Percentiles rank a stretch among this genome's conserved stretches.
Conservation (phyloP, 2,113 vertebrate genomes). For the Puntigrus tetrazona region DNA sequence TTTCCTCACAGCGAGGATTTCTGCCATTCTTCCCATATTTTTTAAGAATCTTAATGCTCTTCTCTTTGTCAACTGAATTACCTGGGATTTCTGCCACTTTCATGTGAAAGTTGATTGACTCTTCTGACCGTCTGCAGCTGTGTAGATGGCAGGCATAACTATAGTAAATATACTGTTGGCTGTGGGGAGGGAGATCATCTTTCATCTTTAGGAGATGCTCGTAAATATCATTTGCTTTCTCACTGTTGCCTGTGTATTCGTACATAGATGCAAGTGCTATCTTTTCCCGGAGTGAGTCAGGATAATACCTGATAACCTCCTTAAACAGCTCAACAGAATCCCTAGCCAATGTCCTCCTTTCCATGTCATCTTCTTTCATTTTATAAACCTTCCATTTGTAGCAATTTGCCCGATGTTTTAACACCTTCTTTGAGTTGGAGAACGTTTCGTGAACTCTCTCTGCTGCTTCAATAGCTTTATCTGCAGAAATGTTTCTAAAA, state of each 20-base stretch:
- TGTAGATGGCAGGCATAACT: not conserved
- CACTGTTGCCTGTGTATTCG: not conserved
- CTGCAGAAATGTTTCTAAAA: not conserved
- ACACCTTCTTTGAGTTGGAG: not conserved
- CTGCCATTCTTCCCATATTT: not conserved
- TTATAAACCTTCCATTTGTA: slow-evolving; percentile 26
- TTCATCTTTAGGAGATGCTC: not conserved
- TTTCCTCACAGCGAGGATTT: not conserved
- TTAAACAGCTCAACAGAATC: not conserved
- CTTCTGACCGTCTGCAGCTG: too few relatives aligned
- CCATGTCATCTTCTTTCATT: not conserved
- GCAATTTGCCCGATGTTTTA: not conserved
- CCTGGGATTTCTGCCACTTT: not conserved
- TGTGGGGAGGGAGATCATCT: not conserved
- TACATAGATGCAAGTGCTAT: not conserved
- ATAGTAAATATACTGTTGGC: not conserved
- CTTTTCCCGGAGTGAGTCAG: not conserved
- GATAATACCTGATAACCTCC: not conserved
- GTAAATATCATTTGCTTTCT: slow-evolving; percentile 13
- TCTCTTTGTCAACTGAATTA: not conserved
- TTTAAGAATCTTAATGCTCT: not conserved
- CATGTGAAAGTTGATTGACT: not conserved
- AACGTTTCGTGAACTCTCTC: not conserved
- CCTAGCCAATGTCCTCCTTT: not conserved
- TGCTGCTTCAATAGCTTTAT: not conserved